Conservation (phyloP, 2,888 invertebrate species). For the Idaea biselata region DNA sequence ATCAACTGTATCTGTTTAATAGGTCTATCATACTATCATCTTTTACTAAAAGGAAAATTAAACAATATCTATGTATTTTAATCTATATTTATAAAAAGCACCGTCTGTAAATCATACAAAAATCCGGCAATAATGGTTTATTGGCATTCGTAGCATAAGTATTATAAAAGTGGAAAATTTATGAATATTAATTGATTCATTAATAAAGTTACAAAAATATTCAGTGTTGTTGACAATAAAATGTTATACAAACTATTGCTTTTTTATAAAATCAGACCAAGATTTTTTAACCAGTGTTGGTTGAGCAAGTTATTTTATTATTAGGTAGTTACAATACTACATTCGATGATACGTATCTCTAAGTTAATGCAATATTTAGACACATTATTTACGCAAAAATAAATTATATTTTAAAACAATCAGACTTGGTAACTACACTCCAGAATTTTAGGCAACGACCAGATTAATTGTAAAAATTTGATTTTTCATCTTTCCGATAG, state of each 20-base stretch:
- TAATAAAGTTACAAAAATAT: conserved; percentile 66
- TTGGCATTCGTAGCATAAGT: conserved; percentile 65
- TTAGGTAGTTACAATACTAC: conserved; percentile 45
- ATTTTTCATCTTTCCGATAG: conserved; percentile 28
- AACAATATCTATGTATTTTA: conserved; percentile 30
- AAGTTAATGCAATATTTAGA: conserved; percentile 33
- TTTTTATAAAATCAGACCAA: conserved; percentile 37
- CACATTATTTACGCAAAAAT: conserved; percentile 42
- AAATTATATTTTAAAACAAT: conserved; percentile 35
- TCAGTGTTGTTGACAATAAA: conserved; percentile 42
- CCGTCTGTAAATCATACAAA: conserved; percentile 79
- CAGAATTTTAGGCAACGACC: conserved; percentile 29
- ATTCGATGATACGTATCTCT: conserved; percentile 50
- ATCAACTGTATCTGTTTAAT: no score
- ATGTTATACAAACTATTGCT: conserved; percentile 38
- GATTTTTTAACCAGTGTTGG: conserved; percentile 42
- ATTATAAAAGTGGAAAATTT: conserved; percentile 65
- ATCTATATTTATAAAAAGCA: conserved; percentile 78
- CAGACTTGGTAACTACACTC: conserved; percentile 60
- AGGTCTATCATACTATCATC: not conserved
- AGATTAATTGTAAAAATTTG: conserved; percentile 11
- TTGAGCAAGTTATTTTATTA: conserved; percentile 60
- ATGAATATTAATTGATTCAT: conserved; percentile 32
- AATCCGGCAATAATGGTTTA: conserved; percentile 66
- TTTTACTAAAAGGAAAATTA: conserved; percentile 15